Evolutionary conservation across 2,113 vertebrate species (phyloP).

Genomic region (Megaptera novaeangliae): DNA sequence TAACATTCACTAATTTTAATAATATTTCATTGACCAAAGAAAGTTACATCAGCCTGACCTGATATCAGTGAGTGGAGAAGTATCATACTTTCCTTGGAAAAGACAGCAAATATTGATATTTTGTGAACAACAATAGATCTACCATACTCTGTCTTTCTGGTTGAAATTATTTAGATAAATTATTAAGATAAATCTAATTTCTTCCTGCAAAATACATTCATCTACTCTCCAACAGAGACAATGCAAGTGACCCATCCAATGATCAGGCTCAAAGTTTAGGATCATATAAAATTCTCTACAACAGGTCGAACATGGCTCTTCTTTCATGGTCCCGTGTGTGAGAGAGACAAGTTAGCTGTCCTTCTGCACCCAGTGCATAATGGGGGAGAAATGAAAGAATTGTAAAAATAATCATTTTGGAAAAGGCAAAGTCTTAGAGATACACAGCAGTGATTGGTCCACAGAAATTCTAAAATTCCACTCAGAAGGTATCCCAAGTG

Average conservation of each 20-base stretch:
- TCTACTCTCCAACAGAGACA: neutral
- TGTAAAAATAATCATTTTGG: neutral
- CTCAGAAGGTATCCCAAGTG: neutral
- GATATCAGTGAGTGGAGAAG: neutral
- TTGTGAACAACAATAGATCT: neutral
- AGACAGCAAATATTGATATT: neutral
- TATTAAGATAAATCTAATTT: neutral
- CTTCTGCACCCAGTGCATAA: neutral
- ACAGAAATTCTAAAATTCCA: neutral
- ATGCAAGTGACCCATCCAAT: neutral
- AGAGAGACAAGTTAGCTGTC: neutral
- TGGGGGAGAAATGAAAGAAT: neutral
- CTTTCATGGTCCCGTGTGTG: neutral
- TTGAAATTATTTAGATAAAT: neutral
- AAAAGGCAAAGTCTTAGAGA: neutral
- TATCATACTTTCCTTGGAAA: neutral
- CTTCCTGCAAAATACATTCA: neutral
- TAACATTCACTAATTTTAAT: neutral
- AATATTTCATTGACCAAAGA: neutral
- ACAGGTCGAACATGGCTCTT: neutral
- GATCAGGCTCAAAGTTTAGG: neutral
- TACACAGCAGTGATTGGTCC: neutral
- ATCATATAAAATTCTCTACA: neutral
- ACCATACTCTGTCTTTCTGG: neutral
- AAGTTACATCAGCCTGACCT: neutral